Evolutionary conservation across 1,140 invertebrate species (phyloP).

Genomic region (Drosophila saltans): DNA sequence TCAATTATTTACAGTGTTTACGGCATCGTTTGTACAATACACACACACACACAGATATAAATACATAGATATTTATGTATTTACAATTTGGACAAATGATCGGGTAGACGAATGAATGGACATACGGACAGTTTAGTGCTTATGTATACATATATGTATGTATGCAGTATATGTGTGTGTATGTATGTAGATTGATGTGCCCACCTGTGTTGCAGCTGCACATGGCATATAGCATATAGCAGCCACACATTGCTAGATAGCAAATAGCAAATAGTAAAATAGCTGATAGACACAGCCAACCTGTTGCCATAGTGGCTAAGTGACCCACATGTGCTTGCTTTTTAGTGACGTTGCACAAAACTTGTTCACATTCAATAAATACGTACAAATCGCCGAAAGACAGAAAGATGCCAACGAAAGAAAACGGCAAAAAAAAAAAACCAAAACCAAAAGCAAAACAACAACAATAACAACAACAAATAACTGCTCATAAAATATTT

Average conservation of each 20-base stretch:
- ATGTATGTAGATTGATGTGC: not conserved
- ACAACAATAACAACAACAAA: slow-evolving; percentile 21
- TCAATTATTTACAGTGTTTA: not conserved
- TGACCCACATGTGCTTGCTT: slow-evolving; percentile 59
- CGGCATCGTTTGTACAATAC: no score
- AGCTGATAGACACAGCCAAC: slow-evolving; percentile 42
- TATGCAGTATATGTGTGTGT: no score
- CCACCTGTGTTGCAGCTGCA: slow-evolving; percentile 9
- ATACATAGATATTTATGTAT: not conserved
- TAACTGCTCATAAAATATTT: slow-evolving; percentile 52
- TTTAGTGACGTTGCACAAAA: slow-evolving; percentile 45
- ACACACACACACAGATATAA: no score
- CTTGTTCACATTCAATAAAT: slow-evolving; percentile 63
- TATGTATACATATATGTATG: no score
- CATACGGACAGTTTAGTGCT: no score
- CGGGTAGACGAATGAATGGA: not conserved
- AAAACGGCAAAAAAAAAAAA: slow-evolving; percentile 2
- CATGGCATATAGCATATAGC: slow-evolving; percentile 1
- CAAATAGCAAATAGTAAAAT: not conserved
- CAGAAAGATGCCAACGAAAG: slow-evolving; percentile 19
- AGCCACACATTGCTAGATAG: slow-evolving; percentile 14
- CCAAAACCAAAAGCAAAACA: slow-evolving; percentile 22
- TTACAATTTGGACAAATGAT: not conserved
- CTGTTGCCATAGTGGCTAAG: slow-evolving; percentile 65
- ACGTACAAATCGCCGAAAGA: slow-evolving; percentile 45